These are phyloP conservation scores for Apolygus lucorum DNA, from an alignment of 1,140 invertebrate genomes.

Conservation along the genomic window DNA sequence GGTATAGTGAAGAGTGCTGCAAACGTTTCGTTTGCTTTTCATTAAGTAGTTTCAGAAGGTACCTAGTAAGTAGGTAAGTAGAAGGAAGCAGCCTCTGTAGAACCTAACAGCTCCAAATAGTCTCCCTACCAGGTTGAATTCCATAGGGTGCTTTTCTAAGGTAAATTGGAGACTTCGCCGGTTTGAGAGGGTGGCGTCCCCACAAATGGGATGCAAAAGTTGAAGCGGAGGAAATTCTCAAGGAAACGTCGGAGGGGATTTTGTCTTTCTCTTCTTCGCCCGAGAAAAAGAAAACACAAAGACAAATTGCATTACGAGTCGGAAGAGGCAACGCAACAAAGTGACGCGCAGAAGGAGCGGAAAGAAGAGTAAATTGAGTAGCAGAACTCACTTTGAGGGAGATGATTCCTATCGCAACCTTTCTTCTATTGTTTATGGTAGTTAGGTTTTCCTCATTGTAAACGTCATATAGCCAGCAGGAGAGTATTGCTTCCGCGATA, in stretches of 20 bases:
- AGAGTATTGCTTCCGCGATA: neutral
- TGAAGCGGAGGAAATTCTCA: neutral
- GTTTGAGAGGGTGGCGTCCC: neutral
- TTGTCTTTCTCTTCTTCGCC: neutral
- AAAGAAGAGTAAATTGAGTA: neutral
- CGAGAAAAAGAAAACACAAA: neutral
- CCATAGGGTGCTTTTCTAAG: neutral
- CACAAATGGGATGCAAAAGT: constrained; percentile 5
- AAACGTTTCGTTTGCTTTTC: no score
- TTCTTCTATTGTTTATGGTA: neutral
- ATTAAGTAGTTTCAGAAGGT: no score
- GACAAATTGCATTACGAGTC: constrained; percentile 9
- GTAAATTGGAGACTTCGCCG: neutral
- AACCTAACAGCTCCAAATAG: neutral
- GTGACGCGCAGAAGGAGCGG: neutral
- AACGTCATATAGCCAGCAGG: neutral
- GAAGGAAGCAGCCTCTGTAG: neutral
- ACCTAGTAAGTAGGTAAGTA: neutral
- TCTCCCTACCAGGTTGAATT: neutral
- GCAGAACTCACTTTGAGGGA: neutral
- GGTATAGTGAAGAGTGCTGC: no score
- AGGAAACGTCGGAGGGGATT: neutral
- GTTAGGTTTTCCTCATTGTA: neutral
- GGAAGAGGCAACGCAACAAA: neutral
- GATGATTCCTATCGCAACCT: neutral